Percentiles rank a stretch among this genome's conserved stretches.
These are phyloP conservation scores for Anthrax anthrax DNA, from an alignment of 2,888 invertebrate genomes.

Conservation along the genomic window DNA sequence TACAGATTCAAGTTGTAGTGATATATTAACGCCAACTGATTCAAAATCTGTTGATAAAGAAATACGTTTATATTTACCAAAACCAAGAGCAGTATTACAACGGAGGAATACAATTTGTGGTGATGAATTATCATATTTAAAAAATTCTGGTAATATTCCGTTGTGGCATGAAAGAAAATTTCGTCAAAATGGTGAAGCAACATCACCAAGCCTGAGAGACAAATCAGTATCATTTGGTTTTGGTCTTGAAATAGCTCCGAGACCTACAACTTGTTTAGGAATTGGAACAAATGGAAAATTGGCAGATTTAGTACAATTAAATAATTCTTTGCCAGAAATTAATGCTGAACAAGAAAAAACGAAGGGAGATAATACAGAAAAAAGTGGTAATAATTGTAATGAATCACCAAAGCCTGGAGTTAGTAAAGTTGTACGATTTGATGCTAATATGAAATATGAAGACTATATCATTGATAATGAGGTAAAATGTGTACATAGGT, in stretches of 20 bases:
- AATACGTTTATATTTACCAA: slow-evolving; percentile 52
- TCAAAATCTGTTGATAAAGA: slow-evolving; percentile 28
- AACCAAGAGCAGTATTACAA: slow-evolving; percentile 60
- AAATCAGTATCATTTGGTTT: slow-evolving; percentile 68
- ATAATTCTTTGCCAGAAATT: slow-evolving; percentile 13
- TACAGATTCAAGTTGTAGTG: slow-evolving; percentile 41
- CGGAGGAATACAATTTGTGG: slow-evolving; percentile 82
- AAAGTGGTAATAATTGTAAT: neutral
- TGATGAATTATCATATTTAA: slow-evolving; percentile 44
- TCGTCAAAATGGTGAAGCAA: slow-evolving; percentile 32
- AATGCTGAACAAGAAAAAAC: neutral
- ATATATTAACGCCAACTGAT: slow-evolving; percentile 39
- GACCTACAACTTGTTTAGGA: slow-evolving; percentile 52
- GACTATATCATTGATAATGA: slow-evolving; percentile 31
- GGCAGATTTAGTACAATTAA: slow-evolving; percentile 11
- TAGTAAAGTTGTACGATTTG: slow-evolving; percentile 34
- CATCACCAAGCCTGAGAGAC: slow-evolving; percentile 49
- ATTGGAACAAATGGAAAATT: slow-evolving; percentile 28
- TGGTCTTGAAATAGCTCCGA: slow-evolving; percentile 51
- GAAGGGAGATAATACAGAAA: neutral
- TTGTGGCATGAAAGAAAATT: slow-evolving; percentile 61
- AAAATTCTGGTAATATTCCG: slow-evolving; percentile 33
- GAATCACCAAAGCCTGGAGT: slow-evolving; percentile 27
- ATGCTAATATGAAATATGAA: slow-evolving; percentile 29
- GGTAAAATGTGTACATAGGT: slow-evolving; percentile 20